Conservation (phyloP, 37 sponge, comb jelly and placozoan genomes). For the Theonella swinhoei region DNA sequence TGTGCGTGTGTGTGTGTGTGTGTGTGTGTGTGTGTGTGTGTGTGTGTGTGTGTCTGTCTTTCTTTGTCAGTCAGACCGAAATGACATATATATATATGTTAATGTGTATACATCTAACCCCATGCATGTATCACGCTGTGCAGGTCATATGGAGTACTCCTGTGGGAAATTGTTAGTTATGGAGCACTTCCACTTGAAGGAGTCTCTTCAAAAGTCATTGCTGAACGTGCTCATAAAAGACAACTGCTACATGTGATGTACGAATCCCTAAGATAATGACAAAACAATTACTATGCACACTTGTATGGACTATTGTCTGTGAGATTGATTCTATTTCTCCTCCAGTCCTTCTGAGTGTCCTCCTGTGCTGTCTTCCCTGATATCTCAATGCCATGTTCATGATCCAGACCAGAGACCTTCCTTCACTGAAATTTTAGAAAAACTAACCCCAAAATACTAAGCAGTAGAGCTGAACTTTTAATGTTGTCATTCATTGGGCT, state of each 20-base stretch:
- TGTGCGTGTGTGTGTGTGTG: not conserved
- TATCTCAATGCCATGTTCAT: conserved; percentile 24
- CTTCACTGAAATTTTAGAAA: too few species aligned
- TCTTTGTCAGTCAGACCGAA: too few species aligned
- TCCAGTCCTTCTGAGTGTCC: conserved; percentile 49
- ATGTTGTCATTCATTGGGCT: too few species aligned
- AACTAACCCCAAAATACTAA: too few species aligned
- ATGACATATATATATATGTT: too few species aligned
- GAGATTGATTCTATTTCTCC: not conserved
- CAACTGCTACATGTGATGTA: conserved; percentile 14
- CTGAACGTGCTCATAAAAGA: conserved; percentile 25
- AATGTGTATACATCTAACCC: too few species aligned
- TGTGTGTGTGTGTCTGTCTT: too few species aligned
- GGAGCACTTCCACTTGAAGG: conserved; percentile 30
- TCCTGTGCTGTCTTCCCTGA: conserved; percentile 23
- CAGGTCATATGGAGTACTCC: conserved; percentile 68
- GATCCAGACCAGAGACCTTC: conserved; percentile 32
- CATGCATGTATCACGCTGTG: not conserved
- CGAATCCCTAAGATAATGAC: too few species aligned
- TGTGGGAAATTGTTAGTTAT: conserved; percentile 62
- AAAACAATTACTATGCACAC: too few species aligned
- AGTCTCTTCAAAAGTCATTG: conserved; percentile 1
- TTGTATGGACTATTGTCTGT: too few species aligned
- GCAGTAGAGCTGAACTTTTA: too few species aligned
- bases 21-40: too few species aligned